Evolutionary conservation across 2,888 invertebrate species (phyloP).

Genomic region (Anodontia alba): DNA sequence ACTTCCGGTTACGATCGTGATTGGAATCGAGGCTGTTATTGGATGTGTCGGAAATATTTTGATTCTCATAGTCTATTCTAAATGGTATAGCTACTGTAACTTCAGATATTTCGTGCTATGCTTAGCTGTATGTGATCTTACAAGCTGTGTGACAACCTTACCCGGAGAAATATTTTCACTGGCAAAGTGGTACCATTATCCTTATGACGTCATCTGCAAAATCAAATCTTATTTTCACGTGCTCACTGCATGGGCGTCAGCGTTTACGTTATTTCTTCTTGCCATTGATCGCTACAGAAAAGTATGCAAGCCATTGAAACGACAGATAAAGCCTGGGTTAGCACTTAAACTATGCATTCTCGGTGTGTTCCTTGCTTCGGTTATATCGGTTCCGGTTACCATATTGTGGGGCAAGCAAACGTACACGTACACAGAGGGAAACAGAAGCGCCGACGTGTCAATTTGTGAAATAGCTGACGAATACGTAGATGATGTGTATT

Average conservation of each 20-base stretch:
- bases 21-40: slow-evolving; percentile 23
- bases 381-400: slow-evolving; percentile 24
- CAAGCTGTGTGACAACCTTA: slow-evolving; percentile 40
- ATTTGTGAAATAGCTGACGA: slow-evolving; percentile 42
- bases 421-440: slow-evolving; percentile 25
- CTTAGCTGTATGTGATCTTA: slow-evolving; percentile 40
- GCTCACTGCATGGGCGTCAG: slow-evolving; percentile 49
- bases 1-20: slow-evolving; percentile 38
- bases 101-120: slow-evolving; percentile 42
- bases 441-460: slow-evolving; percentile 16
- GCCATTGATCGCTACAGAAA: slow-evolving; percentile 70
- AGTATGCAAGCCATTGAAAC: slow-evolving; percentile 66
- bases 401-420: slow-evolving; percentile 42
- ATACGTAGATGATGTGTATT: slow-evolving; percentile 17
- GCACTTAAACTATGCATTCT: slow-evolving; percentile 22
- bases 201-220: slow-evolving; percentile 28
- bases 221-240: slow-evolving; percentile 48
- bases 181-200: slow-evolving; percentile 36
- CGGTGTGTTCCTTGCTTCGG: not conserved
- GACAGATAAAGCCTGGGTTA: slow-evolving; percentile 34
- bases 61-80: slow-evolving; percentile 38
- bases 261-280: slow-evolving; percentile 63
- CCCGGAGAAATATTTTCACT: slow-evolving; percentile 44
- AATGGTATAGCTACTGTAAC: slow-evolving; percentile 26
- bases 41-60: slow-evolving; percentile 39